phyloP scores from a whole-genome alignment of 2,797 vertebrate species.

The Masticophis lateralis region DNA sequence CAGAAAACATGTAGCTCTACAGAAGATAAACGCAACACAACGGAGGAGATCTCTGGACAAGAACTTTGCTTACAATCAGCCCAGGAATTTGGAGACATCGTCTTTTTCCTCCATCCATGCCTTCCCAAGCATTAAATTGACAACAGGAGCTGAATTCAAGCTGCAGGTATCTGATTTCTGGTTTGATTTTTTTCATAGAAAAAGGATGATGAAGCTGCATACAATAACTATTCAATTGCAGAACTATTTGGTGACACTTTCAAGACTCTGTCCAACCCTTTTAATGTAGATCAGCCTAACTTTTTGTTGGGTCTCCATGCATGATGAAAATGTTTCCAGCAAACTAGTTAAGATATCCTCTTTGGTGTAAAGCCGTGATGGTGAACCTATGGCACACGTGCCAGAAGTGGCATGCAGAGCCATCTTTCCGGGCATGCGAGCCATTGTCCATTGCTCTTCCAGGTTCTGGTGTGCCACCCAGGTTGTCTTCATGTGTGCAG shows the following conservation, averaged over 20 bases:
- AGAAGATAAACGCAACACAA: slow-evolving; percentile 36
- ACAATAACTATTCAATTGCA: slow-evolving; percentile 57
- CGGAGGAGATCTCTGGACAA: slow-evolving; percentile 28
- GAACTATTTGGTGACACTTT: slow-evolving; percentile 58
- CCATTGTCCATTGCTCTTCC: no score
- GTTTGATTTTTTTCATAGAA: slow-evolving; percentile 54
- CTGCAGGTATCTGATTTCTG: slow-evolving; percentile 10
- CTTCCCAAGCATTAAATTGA: fast-evolving
- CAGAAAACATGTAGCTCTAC: slow-evolving; percentile 64
- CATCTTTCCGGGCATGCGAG: no score
- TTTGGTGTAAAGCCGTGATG: slow-evolving; percentile 48
- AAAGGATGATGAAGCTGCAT: slow-evolving; percentile 56
- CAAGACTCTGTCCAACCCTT: slow-evolving; percentile 45
- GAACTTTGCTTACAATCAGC: neutral
- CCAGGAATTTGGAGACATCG: neutral
- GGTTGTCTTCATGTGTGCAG: no score
- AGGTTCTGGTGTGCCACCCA: no score
- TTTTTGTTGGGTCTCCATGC: slow-evolving; percentile 62
- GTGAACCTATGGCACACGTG: no score
- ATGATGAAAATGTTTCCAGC: slow-evolving; percentile 64
- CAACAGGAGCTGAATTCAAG: neutral
- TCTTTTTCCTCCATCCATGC: neutral
- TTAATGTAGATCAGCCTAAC: slow-evolving; percentile 61
- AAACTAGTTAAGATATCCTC: slow-evolving; percentile 69
- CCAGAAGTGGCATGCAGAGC: no score